Evolutionary conservation across 2,888 invertebrate species (phyloP), one percentile per base, ranked within the genome.

Genomic region (Protodeltote pygarga): DNA sequence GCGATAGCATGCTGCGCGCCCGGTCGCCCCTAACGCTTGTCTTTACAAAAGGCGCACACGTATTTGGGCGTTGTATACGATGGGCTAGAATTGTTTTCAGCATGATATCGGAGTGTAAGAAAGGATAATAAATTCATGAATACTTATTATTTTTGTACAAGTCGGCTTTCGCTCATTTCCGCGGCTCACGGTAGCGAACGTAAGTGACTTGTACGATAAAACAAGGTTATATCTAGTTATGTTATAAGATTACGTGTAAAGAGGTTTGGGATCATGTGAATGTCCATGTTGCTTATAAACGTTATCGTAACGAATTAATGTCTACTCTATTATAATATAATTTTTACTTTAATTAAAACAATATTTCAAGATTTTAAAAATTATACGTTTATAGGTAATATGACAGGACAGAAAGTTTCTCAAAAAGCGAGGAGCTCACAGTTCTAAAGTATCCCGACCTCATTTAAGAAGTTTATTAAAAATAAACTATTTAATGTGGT

Each of bases 121-220:
- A 46, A 40, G 52, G 65, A 68, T 65, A 68, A 70, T 66, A 62
- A 69, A 69, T 35, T 51, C 53, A 63, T 60, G 54, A 38, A 51
- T 49, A 55, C 48, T 75, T 81, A 77, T 81, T 83, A 82, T 81
- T 81, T 82, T 79, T 80, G 65, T 82, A 85, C 58, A 50, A 71
- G 70, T 76, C 66, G 62, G 65, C 74, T 66, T 52, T 64, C 71
- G 68, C 48, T 70, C 70, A 33, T 65, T 70, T 57, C 66, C 64
- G 28, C 46, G 87, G 87, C 88, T 88, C 87, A 79, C 70, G 80
- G 77, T 65, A 57, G 64, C 65, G 62, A 71, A 53, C 55, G 58
- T 65, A 65, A 62, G 71, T 59, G 66, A 65, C 73, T 69, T 59
- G 72, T 74, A 75, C 67, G 66, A 68, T 62, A 52, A 25, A 45